Conservation (phyloP, 1,140 invertebrate genomes). For the Anadara kagoshimensis region DNA sequence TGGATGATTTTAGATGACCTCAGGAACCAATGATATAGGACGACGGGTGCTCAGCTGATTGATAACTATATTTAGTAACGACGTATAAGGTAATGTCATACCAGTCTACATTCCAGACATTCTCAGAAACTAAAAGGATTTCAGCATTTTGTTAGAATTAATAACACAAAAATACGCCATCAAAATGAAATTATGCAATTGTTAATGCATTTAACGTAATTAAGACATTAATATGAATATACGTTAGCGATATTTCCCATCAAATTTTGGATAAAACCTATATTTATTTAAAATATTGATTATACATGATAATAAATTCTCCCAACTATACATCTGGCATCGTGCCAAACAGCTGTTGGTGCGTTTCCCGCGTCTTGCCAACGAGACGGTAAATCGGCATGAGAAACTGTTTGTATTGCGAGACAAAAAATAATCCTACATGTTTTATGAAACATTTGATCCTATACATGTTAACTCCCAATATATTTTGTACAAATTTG, state of each 20-base stretch:
- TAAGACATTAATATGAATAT: no score
- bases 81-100: constrained; percentile 61
- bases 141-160: no score
- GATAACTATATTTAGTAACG: constrained; percentile 43
- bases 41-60: constrained; percentile 50
- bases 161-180: no score
- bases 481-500: not conserved
- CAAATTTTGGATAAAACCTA: not conserved
- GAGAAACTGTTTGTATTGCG: constrained; percentile 40
- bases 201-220: no score
- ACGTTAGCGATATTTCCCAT: not conserved
- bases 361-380: constrained; percentile 68
- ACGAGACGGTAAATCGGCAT: constrained; percentile 39
- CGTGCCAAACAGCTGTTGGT: constrained; percentile 53
- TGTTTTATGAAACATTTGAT: constrained; percentile 50
- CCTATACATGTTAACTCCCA: not conserved
- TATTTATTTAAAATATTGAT: constrained; percentile 7
- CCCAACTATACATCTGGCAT: constrained; percentile 39
- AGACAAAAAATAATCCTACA: constrained; percentile 49
- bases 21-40: constrained; percentile 22
- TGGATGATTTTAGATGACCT: constrained; percentile 25
- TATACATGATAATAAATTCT: constrained; percentile 27
- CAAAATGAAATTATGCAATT: no score
- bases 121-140: not conserved
- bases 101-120: constrained; percentile 62